Evolutionary conservation across 2,888 invertebrate species (phyloP).

Genomic region (Corbicula japonica): DNA sequence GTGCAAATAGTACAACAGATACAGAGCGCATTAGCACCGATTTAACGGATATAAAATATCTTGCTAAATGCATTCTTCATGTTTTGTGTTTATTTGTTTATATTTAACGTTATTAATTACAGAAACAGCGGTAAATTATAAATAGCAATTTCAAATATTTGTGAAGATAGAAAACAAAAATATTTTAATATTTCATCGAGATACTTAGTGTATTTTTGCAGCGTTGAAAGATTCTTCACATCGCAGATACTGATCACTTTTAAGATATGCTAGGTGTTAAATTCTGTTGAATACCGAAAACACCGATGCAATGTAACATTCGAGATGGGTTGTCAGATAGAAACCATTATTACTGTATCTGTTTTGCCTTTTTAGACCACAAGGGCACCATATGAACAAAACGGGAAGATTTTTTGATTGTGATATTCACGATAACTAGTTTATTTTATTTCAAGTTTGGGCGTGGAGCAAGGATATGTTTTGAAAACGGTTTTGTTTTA

Average conservation of each 20-base stretch:
- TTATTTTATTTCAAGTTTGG: conserved; percentile 30
- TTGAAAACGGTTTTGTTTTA: too few relatives aligned
- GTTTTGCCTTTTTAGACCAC: conserved; percentile 7
- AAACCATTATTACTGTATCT: neutral
- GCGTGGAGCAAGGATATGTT: conserved; percentile 35
- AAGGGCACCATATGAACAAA: conserved; percentile 21
- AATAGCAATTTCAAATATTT: too few relatives aligned
- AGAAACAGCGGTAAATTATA: too few relatives aligned
- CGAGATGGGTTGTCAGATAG: too few relatives aligned
- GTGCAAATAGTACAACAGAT: too few relatives aligned
- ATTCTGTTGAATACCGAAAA: conserved; percentile 18
- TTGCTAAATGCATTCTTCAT: too few relatives aligned
- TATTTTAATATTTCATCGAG: too few relatives aligned
- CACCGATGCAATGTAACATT: conserved; percentile 29
- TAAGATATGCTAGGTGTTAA: conserved; percentile 7
- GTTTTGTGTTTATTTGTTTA: too few relatives aligned
- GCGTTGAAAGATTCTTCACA: neutral
- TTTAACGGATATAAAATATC: too few relatives aligned
- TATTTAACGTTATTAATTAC: too few relatives aligned
- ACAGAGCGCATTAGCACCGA: too few relatives aligned
- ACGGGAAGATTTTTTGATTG: neutral
- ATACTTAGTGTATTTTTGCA: conserved; percentile 10
- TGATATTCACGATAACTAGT: neutral
- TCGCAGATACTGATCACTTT: conserved; percentile 11
- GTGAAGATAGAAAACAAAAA: too few relatives aligned